These are phyloP conservation scores for Helicoverpa zea DNA, from an alignment of 1,140 invertebrate species.

Conservation along the genomic window DNA sequence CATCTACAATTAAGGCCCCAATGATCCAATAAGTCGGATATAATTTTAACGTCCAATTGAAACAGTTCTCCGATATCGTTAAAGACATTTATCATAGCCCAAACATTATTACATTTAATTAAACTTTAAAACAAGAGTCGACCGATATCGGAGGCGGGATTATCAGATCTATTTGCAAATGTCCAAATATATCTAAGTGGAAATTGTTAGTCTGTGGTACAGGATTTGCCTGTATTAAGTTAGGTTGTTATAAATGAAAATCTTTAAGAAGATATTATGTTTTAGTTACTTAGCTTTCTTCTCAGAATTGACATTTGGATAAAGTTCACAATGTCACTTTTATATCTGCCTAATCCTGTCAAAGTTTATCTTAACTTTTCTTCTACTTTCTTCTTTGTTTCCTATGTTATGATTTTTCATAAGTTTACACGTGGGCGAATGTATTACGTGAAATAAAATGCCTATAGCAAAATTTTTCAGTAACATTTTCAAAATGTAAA, in stretches of 20 bases:
- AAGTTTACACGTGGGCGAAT: too few species aligned
- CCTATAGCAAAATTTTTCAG: too few species aligned
- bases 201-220: slow-evolving; percentile 14
- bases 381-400: too few species aligned
- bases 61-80: slow-evolving; percentile 54
- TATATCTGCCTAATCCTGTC: too few species aligned
- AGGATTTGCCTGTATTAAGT: neutral
- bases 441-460: too few species aligned
- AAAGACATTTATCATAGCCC: slow-evolving; percentile 58
- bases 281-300: neutral
- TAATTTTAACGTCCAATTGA: slow-evolving; percentile 55
- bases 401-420: too few species aligned
- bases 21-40: slow-evolving; percentile 46
- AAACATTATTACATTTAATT: slow-evolving; percentile 61
- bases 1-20: slow-evolving; percentile 1
- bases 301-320: neutral
- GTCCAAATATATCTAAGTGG: slow-evolving; percentile 45
- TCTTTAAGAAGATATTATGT: neutral
- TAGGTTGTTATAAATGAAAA: neutral
- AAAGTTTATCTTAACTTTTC: too few species aligned
- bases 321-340: too few species aligned
- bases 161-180: slow-evolving; percentile 53
- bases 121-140: slow-evolving; percentile 59
- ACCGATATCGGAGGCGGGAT: slow-evolving; percentile 50
- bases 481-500: too few species aligned